Evolutionary conservation across 2,888 invertebrate species (phyloP).

Genomic region (Microdon myrmicae): DNA sequence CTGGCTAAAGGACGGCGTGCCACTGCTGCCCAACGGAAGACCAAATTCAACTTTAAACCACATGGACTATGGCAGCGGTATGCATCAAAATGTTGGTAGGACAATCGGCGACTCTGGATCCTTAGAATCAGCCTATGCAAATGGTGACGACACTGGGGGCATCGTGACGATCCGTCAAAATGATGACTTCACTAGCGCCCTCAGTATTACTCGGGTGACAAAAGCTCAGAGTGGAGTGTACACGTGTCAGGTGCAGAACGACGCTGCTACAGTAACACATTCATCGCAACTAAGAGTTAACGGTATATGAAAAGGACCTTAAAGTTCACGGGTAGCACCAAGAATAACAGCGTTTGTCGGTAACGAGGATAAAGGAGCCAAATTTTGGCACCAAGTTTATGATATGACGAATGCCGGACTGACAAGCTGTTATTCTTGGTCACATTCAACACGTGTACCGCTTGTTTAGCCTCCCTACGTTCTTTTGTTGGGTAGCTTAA

Average conservation of each 20-base stretch:
- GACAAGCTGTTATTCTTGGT: too few species aligned
- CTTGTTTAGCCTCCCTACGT: too few species aligned
- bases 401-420: too few species aligned
- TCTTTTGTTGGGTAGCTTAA: too few species aligned
- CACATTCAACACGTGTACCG: too few species aligned
- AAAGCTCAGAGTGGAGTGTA: slow-evolving; percentile 72
- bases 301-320: too few species aligned
- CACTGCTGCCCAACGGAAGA: slow-evolving; percentile 63
- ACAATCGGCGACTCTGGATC: slow-evolving; percentile 5
- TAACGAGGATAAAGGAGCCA: too few species aligned
- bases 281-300: slow-evolving; percentile 72
- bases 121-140: slow-evolving; percentile 55
- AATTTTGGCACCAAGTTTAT: too few species aligned
- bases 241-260: slow-evolving; percentile 72
- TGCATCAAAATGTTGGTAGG: slow-evolving; percentile 7
- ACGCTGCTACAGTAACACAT: slow-evolving; percentile 71
- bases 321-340: too few species aligned
- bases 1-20: slow-evolving; percentile 73
- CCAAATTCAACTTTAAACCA: slow-evolving; percentile 2
- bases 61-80: slow-evolving; percentile 8
- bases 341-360: slow-evolving; percentile 3
- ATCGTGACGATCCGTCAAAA: slow-evolving; percentile 71
- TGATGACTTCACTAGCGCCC: slow-evolving; percentile 72
- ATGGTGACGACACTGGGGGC: slow-evolving; percentile 65
- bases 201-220: slow-evolving; percentile 71